Evolutionary conservation across 2,888 invertebrate species (phyloP), one percentile per base, ranked within the genome.

Genomic region (Nymphalis c-album): DNA sequence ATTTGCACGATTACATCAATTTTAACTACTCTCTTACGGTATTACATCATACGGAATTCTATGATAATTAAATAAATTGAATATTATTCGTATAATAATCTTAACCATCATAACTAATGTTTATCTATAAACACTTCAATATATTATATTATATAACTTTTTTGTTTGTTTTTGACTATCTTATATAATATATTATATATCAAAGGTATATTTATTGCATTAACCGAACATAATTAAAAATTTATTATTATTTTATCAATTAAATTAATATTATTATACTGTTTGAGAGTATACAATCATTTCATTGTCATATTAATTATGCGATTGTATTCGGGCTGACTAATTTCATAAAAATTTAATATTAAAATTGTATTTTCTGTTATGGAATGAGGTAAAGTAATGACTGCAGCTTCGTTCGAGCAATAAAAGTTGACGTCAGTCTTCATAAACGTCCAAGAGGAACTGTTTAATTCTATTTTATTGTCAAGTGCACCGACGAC

Each of bases 391-490:
- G 48, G 46, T 47, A 60, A 60, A 53, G 55, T 65, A 60, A 60
- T 60, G 60, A 60, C 53, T 47, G 5, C 45, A 35, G 55, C 61
- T 70, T 73, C 66, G 64, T 64, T 58, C 63, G 60, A 68, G 74
- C 72, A 76, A 80, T 82, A 79, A 80, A 84, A 81, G 80, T 82
- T 74, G 72, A 72, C 70, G 80, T 80, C 82, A 72, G 78, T 83
- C 78, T 78, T 84, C 80, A 85, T 83, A 79, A 78, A 74, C 73
- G 75, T 72, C 74, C 69, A 10, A 71, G 71, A 74, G 71, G 72
- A 76, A 78, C 78, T 78, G 80, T 78, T 80, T 82, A 85, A 84
- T 85, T 82, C 77, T 75, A 86, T 85, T 87, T 81, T 76, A 81
- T 78, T 80, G 78, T 83, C 80, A 79, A 81, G 80, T 80, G 79